Conservation (phyloP, 2,113 vertebrate species). For the Mesocricetus auratus region DNA sequence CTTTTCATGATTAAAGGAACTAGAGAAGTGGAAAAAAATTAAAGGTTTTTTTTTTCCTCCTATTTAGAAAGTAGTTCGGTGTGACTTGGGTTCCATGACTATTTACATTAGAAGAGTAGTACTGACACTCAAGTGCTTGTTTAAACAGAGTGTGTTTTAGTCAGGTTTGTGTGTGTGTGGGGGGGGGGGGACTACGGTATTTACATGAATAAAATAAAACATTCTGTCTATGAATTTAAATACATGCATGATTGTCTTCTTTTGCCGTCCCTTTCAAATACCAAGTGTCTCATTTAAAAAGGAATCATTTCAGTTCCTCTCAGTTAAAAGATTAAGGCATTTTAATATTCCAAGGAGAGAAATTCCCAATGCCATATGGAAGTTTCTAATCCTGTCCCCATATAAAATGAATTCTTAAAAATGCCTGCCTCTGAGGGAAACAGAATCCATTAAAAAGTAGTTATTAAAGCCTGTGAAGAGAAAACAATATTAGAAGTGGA, state of each 20-base stretch:
- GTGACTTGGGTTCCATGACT: background rate
- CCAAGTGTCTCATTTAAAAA: slow-evolving; percentile 67
- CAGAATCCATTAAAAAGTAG: slow-evolving; percentile 80
- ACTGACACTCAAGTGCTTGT: background rate
- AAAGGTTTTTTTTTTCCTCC: background rate
- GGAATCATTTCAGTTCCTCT: slow-evolving; percentile 61
- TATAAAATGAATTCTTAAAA: slow-evolving; percentile 78
- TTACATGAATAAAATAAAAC: slow-evolving; percentile 60
- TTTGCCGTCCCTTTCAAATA: slow-evolving; percentile 58
- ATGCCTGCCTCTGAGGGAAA: slow-evolving; percentile 77
- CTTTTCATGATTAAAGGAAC: slow-evolving; percentile 50
- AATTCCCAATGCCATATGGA: slow-evolving; percentile 67
- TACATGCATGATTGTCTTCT: slow-evolving; percentile 44
- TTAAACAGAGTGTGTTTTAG: background rate
- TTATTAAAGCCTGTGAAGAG: slow-evolving; percentile 80
- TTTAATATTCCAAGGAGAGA: slow-evolving; percentile 78
- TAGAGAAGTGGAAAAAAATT: slow-evolving; percentile 51
- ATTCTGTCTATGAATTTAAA: slow-evolving; percentile 52
- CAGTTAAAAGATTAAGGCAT: slow-evolving; percentile 77
- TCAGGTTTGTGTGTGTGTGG: background rate
- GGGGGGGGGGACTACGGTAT: background rate
- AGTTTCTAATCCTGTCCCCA: slow-evolving; percentile 76
- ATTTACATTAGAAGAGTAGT: background rate
- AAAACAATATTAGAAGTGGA: slow-evolving; percentile 81
- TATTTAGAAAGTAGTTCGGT: background rate